Conservation (phyloP, 2,888 invertebrate species). For the Syrphus vitripennis region DNA sequence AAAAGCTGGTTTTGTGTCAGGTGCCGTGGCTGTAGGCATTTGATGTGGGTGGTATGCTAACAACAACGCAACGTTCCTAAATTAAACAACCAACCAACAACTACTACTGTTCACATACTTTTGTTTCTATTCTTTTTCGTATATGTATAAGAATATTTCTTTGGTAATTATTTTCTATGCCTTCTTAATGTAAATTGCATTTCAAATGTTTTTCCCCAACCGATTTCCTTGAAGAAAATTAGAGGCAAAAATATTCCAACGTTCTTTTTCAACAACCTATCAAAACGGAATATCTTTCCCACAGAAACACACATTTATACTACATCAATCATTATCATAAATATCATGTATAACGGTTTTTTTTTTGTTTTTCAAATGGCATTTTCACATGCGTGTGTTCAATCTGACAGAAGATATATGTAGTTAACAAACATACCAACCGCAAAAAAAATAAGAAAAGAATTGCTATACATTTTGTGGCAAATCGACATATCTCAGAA, state of each 20-base stretch:
- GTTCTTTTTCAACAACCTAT: slow-evolving; percentile 8
- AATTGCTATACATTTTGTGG: slow-evolving; percentile 7
- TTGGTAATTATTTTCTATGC: slow-evolving; percentile 50
- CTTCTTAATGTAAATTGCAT: slow-evolving; percentile 56
- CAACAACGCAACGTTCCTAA: neutral
- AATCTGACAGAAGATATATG: neutral
- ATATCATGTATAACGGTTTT: slow-evolving; percentile 54
- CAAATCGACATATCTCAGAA: slow-evolving; percentile 41
- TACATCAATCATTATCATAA: slow-evolving; percentile 66
- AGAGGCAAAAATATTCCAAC: slow-evolving; percentile 29
- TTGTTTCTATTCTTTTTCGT: neutral
- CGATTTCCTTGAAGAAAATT: slow-evolving; percentile 23
- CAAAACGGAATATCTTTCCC: slow-evolving; percentile 5
- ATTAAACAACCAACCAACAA: too few species aligned
- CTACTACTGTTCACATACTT: neutral
- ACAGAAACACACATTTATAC: neutral
- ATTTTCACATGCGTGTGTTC: slow-evolving; percentile 26
- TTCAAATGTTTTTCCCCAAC: slow-evolving; percentile 36
- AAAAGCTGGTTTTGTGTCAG: slow-evolving; percentile 8
- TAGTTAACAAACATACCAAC: neutral
- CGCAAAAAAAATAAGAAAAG: slow-evolving; percentile 42
- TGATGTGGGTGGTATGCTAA: neutral
- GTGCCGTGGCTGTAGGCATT: neutral
- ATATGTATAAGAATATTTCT: neutral
- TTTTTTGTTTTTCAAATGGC: slow-evolving; percentile 53